phyloP scores from a whole-genome alignment of 1,140 invertebrate genomes.

The Eufriesea mexicana region DNA sequence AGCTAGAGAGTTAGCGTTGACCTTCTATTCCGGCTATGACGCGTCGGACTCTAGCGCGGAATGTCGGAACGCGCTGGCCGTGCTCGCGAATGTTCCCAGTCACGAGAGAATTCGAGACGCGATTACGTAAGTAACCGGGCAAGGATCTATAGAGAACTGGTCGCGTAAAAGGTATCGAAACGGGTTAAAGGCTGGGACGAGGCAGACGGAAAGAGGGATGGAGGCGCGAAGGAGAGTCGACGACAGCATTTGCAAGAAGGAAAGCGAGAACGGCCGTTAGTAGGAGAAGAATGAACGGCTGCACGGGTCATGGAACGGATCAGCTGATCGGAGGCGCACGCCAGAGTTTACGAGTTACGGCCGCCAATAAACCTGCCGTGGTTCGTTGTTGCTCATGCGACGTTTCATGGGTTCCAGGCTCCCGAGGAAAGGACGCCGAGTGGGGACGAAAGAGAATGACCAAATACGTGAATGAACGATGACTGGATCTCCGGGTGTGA shows the following conservation, averaged over 20 bases:
- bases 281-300: slow-evolving; percentile 66
- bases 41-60: too few species aligned
- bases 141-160: too few species aligned
- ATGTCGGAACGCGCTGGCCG: too few species aligned
- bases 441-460: slow-evolving; percentile 64
- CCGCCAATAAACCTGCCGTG: slow-evolving; percentile 81
- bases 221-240: neutral
- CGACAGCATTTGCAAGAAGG: slow-evolving; percentile 1
- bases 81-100: neutral
- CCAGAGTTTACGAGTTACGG: slow-evolving; percentile 82
- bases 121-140: neutral
- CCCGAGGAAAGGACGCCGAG: slow-evolving; percentile 66
- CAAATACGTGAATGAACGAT: slow-evolving; percentile 75
- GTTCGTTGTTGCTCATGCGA: slow-evolving; percentile 80
- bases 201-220: neutral
- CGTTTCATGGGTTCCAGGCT: slow-evolving; percentile 77
- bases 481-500: slow-evolving; percentile 59
- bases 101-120: neutral
- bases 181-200: neutral
- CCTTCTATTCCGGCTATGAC: too few species aligned
- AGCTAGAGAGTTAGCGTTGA: too few species aligned
- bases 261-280: slow-evolving; percentile 63
- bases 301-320: slow-evolving; percentile 80
- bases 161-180: neutral
- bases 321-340: slow-evolving; percentile 82